Conservation (phyloP, 2,797 vertebrate genomes). For the Poeciliopsis paucimaculata region DNA sequence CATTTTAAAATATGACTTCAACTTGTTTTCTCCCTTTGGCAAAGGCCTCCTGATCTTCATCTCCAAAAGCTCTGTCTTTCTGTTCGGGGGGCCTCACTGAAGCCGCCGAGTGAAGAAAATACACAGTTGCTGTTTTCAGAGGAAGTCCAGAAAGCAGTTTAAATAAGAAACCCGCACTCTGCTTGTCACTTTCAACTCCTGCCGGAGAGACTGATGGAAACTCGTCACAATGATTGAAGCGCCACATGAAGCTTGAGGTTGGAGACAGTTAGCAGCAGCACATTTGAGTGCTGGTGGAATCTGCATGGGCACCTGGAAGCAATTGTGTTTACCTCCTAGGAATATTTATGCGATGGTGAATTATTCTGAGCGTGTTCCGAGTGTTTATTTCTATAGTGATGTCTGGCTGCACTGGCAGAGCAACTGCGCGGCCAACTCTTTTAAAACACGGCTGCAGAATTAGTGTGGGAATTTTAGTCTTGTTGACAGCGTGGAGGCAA, state of each 20-base stretch:
- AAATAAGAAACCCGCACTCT: slow-evolving; percentile 36
- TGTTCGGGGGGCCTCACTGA: slow-evolving; percentile 11
- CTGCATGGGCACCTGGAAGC: slow-evolving; percentile 70
- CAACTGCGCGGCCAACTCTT: slow-evolving; percentile 19
- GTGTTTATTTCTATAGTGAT: slow-evolving; percentile 66
- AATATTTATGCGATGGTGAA: slow-evolving; percentile 73
- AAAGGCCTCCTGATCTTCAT: neutral
- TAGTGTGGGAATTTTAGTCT: slow-evolving; percentile 24
- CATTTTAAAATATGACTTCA: slow-evolving; percentile 28
- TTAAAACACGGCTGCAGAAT: slow-evolving; percentile 15
- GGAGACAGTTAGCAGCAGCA: slow-evolving; percentile 44
- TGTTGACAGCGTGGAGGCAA: slow-evolving; percentile 26
- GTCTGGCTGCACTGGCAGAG: slow-evolving; percentile 53
- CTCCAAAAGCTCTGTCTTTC: slow-evolving; percentile 41
- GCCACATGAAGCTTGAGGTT: slow-evolving; percentile 37
- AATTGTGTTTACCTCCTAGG: slow-evolving; percentile 57
- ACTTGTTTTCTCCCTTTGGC: slow-evolving; percentile 36
- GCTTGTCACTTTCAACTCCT: slow-evolving; percentile 51
- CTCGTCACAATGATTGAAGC: slow-evolving; percentile 40
- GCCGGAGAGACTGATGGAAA: slow-evolving; percentile 49
- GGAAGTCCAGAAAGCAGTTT: slow-evolving; percentile 26
- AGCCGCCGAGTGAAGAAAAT: slow-evolving; percentile 30
- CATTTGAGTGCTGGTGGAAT: slow-evolving; percentile 43
- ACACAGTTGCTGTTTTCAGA: slow-evolving; percentile 34
- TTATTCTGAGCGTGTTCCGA: slow-evolving; percentile 72